These are phyloP conservation scores for Thera britannica DNA, from an alignment of 2,888 invertebrate genomes.

Conservation along the genomic window DNA sequence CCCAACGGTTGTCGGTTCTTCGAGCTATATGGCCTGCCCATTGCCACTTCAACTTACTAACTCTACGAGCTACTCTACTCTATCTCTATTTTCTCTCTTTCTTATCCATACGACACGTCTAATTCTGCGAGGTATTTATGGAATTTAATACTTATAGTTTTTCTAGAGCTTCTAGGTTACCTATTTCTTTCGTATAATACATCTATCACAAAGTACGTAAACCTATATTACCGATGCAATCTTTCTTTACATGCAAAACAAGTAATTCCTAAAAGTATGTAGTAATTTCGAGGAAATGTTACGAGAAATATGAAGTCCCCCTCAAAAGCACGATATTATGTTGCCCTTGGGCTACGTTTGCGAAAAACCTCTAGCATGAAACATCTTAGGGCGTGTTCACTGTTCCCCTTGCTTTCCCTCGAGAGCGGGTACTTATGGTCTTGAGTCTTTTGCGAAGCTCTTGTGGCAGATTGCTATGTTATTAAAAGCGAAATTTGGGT, in stretches of 20 bases:
- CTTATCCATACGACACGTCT: slow-evolving; percentile 17
- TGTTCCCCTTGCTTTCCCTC: slow-evolving; percentile 18
- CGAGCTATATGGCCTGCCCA: too few relatives aligned
- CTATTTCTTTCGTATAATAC: too few relatives aligned
- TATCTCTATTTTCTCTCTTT: too few relatives aligned
- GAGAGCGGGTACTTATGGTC: slow-evolving; percentile 13
- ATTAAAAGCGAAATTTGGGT: slow-evolving; percentile 18
- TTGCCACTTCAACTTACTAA: too few relatives aligned
- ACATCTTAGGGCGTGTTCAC: slow-evolving; percentile 17
- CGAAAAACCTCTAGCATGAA: slow-evolving; percentile 18
- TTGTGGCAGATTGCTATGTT: slow-evolving; percentile 10
- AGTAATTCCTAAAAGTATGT: slow-evolving; percentile 10
- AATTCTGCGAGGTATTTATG: slow-evolving; percentile 11
- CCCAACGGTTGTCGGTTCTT: too few relatives aligned
- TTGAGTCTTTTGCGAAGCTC: slow-evolving; percentile 17
- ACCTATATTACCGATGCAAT: neutral
- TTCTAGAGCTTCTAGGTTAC: neutral
- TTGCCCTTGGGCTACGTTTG: slow-evolving; percentile 32
- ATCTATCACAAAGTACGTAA: too few relatives aligned
- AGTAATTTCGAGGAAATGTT: slow-evolving; percentile 10
- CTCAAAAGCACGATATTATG: slow-evolving; percentile 26
- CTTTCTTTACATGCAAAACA: neutral
- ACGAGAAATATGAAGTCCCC: slow-evolving; percentile 16
- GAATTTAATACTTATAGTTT: slow-evolving; percentile 10
- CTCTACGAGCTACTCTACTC: too few relatives aligned